phyloP scores from a whole-genome alignment of 2,888 invertebrate genomes.

The Quadroppia sp. region DNA sequence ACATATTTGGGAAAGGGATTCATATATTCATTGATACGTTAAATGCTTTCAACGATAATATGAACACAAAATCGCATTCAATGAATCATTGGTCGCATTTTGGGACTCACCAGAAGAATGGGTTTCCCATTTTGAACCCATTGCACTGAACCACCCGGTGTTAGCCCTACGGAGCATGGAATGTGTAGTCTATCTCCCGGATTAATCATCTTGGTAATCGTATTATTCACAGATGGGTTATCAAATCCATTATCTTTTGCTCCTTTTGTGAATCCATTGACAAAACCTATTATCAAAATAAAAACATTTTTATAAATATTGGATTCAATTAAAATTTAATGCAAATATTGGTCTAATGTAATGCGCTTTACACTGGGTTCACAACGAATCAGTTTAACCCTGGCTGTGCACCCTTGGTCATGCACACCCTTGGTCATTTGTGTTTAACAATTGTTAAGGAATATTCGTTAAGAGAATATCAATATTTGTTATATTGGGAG shows the following conservation, averaged over 20 bases:
- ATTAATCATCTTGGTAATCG: slow-evolving; percentile 38
- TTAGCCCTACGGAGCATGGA: slow-evolving; percentile 47
- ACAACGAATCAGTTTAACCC: no score
- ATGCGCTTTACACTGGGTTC: no score
- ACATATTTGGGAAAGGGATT: slow-evolving; percentile 3
- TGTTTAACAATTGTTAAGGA: no score
- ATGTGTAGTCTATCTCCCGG: slow-evolving; percentile 47
- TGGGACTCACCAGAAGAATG: slow-evolving; percentile 45
- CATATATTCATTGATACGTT: slow-evolving; percentile 28
- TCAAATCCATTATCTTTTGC: slow-evolving; percentile 25
- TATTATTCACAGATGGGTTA: slow-evolving; percentile 17
- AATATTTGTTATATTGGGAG: neutral
- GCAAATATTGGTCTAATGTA: no score
- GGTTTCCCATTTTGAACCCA: slow-evolving; percentile 47
- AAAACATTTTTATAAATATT: no score
- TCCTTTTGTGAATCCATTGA: neutral
- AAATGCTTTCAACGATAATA: slow-evolving; percentile 3
- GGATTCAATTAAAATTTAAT: no score
- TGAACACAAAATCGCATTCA: neutral
- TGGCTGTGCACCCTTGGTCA: no score
- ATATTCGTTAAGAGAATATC: no score
- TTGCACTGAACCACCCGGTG: slow-evolving; percentile 48
- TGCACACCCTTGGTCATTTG: no score
- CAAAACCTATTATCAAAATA: slow-evolving; percentile 11
- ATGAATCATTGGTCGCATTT: neutral